A percentile compares a stretch with the other conserved stretches of the same genome.
These are phyloP conservation scores for Eupleurogrammus muticus DNA, from an alignment of 2,797 vertebrate genomes.

Conservation along the genomic window DNA sequence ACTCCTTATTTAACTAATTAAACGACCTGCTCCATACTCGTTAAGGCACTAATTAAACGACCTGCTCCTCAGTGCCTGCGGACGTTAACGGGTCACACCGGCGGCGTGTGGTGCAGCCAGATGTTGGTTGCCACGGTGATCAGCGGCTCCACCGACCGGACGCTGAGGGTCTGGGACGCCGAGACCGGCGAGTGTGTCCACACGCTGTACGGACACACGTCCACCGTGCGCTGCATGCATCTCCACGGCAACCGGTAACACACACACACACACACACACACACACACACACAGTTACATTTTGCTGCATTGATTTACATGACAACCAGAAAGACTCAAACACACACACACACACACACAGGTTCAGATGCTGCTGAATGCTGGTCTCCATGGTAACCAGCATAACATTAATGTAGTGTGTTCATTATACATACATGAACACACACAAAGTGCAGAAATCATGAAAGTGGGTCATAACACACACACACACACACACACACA, in stretches of 20 bases:
- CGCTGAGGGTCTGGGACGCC: conserved; percentile 93
- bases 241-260: conserved; percentile 91
- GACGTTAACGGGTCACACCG: conserved; percentile 91
- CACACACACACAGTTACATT: neutral
- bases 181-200: conserved; percentile 93
- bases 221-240: conserved; percentile 95
- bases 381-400: conserved; percentile 27
- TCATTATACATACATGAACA: neutral
- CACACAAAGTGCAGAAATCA: too few species aligned
- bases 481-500: too few species aligned
- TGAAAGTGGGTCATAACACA: too few species aligned
- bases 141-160: conserved; percentile 94
- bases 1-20: too few species aligned
- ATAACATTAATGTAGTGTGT: neutral
- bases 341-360: neutral
- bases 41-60: too few species aligned
- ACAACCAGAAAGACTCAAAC: conserved; percentile 5
- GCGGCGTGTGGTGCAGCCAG: conserved; percentile 96
- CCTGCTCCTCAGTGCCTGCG: conserved; percentile 86
- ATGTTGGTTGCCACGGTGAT: conserved; percentile 93
- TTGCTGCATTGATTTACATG: conserved; percentile 13
- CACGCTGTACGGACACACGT: conserved; percentile 93
- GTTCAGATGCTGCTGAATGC: too few species aligned
- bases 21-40: too few species aligned
- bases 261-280: conserved; percentile 1